Evolutionary conservation across 1,140 invertebrate species (phyloP), one percentile per base, ranked within the genome.

Genomic region (Rhyzopertha dominica): DNA sequence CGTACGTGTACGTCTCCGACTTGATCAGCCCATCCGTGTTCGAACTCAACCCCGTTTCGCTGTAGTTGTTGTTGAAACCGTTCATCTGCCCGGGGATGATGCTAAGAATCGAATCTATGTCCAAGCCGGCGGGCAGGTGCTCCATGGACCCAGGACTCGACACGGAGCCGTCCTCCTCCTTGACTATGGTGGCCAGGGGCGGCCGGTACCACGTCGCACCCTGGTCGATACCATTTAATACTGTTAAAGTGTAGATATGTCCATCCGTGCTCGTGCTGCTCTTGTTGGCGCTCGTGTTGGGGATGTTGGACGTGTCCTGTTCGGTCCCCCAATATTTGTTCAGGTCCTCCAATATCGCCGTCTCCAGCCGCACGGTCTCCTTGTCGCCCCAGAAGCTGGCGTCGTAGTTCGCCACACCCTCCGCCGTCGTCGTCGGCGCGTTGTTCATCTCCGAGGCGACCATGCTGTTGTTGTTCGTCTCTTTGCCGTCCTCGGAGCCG

Each of bases 281-380:
- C 56, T 67, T 74, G 56, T 66, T 73, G 48, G 70, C 72, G 35
- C 68, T 61, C 59, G 70, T 74, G 51, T 69, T 74, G 24, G 67
- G 71, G 55, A 66, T 74, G 42, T 61, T 69, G 44, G 62, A 67
- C n/a, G 73, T 70, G 41, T 77, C 74, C 32, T 69, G 71, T 31
- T 79, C 75, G 63, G 77, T 76, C 40, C 72, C 79, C 85, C 85
- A 89, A 64, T 81, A 85, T 55, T 85, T 84, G 62, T 86, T 87
- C 20, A 87, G 72, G 62, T 87, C 85, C 64, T 87, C 85, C 49
- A 89, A 68, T 36, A 87, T 81, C 20, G 80, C 75, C 14, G 77
- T 74, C 70, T 87, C 78, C 59, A 85, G 65, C 59, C 81, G 66
- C 61, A 80, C 72, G 51, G 79, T 68, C 65, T 84, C 73, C 66